Evolutionary conservation across 2,797 vertebrate species (phyloP).

Genomic region (Otus scops): DNA sequence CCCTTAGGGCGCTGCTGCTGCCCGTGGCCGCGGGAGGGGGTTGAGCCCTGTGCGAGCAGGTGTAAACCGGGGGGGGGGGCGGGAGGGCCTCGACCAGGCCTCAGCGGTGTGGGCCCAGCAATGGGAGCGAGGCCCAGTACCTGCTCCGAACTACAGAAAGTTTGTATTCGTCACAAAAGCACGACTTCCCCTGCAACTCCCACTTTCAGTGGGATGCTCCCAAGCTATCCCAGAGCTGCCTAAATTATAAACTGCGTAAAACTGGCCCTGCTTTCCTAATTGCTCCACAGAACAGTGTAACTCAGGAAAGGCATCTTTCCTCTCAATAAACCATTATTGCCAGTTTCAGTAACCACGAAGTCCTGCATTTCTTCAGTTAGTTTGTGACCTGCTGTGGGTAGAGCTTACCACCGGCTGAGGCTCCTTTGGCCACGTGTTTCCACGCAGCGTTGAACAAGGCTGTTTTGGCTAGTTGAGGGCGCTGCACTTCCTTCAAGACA

Average conservation of each 20-base stretch:
- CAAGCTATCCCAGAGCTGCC: background rate
- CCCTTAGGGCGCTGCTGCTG: background rate
- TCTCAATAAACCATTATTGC: accelerated
- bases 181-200: accelerated
- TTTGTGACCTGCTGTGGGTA: background rate
- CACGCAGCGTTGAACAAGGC: accelerated
- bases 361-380: background rate
- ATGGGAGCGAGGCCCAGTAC: accelerated
- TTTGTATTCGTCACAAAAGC: accelerated
- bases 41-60: no score
- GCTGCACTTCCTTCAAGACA: accelerated
- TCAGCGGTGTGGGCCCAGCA: accelerated
- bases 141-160: accelerated
- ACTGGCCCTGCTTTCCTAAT: background rate
- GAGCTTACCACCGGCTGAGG: accelerated
- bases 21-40: no score
- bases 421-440: accelerated
- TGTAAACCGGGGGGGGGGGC: no score
- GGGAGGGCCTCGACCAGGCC: background rate
- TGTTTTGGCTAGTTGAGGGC: accelerated
- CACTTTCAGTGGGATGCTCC: background rate
- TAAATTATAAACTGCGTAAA: background rate
- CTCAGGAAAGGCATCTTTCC: background rate
- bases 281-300: no score
- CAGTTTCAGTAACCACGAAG: no score